Conservation (phyloP, 2,113 vertebrate species). For the Scopus umbretta region DNA sequence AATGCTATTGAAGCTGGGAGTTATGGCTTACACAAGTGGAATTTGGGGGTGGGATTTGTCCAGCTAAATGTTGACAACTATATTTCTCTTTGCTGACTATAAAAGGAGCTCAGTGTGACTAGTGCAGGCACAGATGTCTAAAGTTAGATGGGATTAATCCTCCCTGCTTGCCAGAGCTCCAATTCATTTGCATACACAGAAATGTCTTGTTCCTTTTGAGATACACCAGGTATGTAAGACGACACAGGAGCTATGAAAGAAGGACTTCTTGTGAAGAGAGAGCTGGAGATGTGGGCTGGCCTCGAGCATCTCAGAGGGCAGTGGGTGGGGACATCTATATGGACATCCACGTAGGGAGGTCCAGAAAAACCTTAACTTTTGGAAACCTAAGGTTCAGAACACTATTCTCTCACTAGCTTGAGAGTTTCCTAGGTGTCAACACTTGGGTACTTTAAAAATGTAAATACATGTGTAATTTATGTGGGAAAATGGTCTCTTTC, state of each 20-base stretch:
- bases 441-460: neutral
- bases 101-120: slow-evolving; percentile 4
- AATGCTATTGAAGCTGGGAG: neutral
- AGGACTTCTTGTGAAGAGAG: neutral
- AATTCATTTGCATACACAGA: neutral
- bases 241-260: neutral
- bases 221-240: neutral
- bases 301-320: neutral
- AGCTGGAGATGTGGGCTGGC: neutral
- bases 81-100: slow-evolving; percentile 6
- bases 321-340: neutral
- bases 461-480: neutral
- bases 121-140: neutral
- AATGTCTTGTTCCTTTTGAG: neutral
- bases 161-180: neutral
- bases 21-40: neutral
- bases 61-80: neutral
- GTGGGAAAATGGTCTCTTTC: neutral
- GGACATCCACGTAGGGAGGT: neutral
- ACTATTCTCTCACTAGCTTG: neutral
- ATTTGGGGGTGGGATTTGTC: neutral
- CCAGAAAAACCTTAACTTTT: neutral
- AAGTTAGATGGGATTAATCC: slow-evolving; percentile 1
- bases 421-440: neutral
- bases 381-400: neutral